Conservation (phyloP, 2,888 invertebrate genomes). For the Ashinkailepas kermadecensis region DNA sequence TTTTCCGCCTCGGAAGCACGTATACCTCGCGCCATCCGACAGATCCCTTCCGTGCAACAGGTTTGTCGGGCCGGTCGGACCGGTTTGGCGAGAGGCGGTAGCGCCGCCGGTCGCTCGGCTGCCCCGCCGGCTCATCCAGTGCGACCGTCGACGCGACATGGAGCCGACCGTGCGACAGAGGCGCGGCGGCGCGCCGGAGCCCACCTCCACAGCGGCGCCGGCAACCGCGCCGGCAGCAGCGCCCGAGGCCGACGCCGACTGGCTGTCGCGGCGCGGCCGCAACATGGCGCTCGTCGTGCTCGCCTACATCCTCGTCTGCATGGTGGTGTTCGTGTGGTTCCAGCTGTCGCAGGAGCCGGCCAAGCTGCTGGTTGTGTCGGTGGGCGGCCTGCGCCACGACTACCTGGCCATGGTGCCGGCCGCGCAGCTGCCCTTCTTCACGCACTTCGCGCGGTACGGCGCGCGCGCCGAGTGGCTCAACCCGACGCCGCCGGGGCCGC, state of each 20-base stretch:
- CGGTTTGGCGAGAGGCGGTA: not conserved
- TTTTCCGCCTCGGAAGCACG: too few species aligned
- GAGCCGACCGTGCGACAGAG: not conserved
- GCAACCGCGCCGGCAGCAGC: not conserved
- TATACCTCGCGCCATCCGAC: too few species aligned
- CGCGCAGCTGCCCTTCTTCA: slow-evolving; percentile 21
- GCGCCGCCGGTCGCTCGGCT: not conserved
- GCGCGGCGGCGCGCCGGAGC: not conserved
- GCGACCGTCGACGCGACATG: not conserved
- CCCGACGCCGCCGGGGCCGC: slow-evolving; percentile 38
- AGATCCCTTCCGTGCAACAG: too few species aligned
- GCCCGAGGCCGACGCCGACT: not conserved
- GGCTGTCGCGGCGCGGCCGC: slow-evolving; percentile 3
- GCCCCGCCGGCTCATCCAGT: not conserved
- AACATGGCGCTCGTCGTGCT: slow-evolving; percentile 14
- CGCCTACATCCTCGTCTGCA: not conserved
- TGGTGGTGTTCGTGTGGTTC: not conserved
- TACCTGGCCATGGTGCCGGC: not conserved
- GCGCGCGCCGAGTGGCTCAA: slow-evolving; percentile 38
- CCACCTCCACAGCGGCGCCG: not conserved
- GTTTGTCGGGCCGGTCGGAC: not conserved
- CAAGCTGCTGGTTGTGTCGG: not conserved
- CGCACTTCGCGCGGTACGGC: slow-evolving; percentile 31
- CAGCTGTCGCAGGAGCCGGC: not conserved
- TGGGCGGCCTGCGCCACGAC: slow-evolving; percentile 11